phyloP scores from a whole-genome alignment of 2,888 invertebrate genomes.

The Poecilus cupreus region DNA sequence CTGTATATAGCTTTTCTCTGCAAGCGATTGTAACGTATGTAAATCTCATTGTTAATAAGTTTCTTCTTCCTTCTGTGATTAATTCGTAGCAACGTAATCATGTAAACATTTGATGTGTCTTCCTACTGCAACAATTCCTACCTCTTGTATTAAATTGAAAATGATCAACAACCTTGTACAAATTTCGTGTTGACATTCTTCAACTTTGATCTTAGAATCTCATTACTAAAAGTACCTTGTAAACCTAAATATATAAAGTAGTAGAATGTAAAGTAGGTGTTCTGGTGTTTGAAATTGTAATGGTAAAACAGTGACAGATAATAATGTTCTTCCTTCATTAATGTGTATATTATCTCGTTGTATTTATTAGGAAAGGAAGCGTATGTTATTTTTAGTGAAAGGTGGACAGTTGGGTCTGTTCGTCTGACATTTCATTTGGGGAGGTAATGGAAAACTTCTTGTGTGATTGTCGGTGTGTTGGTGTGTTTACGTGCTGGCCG shows the following conservation, averaged over 20 bases:
- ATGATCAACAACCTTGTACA: no score
- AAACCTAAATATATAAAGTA: background rate
- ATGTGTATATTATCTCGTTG: background rate
- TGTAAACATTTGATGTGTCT: slow-evolving; percentile 4
- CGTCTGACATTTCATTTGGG: slow-evolving; percentile 18
- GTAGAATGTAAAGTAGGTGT: background rate
- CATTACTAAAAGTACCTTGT: background rate
- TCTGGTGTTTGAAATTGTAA: background rate
- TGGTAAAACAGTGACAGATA: background rate
- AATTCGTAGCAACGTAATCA: background rate
- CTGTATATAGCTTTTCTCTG: background rate
- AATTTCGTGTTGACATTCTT: no score
- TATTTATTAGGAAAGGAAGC: background rate
- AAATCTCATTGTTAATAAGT: background rate
- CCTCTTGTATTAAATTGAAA: background rate
- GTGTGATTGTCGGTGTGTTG: background rate
- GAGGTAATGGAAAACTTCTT: background rate
- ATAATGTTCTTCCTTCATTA: slow-evolving; percentile 18
- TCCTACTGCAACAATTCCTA: slow-evolving; percentile 21
- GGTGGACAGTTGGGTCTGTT: background rate
- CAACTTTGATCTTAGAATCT: no score
- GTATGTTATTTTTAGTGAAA: slow-evolving; percentile 4
- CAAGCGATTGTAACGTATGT: background rate
- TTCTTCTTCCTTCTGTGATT: background rate
- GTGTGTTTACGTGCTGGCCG: background rate